phyloP scores from a whole-genome alignment of 2,113 vertebrate genomes.

The Petrocephalus microphthalmus region DNA sequence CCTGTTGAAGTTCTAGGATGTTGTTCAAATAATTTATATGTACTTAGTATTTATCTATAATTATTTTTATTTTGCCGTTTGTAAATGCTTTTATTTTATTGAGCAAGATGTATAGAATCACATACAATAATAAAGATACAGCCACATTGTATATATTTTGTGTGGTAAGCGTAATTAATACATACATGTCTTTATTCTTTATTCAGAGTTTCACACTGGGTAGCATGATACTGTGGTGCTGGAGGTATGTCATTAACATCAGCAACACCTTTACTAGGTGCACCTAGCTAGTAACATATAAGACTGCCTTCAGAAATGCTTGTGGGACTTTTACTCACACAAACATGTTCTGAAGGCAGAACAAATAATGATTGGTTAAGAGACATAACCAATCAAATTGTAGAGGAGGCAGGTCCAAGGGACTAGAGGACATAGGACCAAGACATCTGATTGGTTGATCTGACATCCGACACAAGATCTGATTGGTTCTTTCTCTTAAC shows the following conservation, averaged over 20 bases:
- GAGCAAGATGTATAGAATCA: conserved; percentile 7
- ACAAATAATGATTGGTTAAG: no score
- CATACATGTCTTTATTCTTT: neutral
- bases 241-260: neutral
- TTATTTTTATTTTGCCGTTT: neutral
- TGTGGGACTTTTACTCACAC: no score
- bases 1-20: neutral
- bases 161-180: neutral
- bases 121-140: neutral
- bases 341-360: no score
- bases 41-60: neutral
- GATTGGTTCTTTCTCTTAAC: no score
- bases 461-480: no score
- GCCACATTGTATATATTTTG: neutral
- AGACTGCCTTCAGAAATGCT: neutral
- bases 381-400: no score
- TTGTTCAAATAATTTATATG: neutral
- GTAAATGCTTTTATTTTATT: neutral
- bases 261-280: neutral
- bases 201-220: neutral
- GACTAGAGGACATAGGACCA: no score
- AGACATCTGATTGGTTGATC: no score
- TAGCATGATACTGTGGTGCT: neutral
- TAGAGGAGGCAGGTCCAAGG: no score
- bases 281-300: neutral